Evolutionary conservation across 2,113 vertebrate species (phyloP).

Genomic region (Odobenus rosmarus): DNA sequence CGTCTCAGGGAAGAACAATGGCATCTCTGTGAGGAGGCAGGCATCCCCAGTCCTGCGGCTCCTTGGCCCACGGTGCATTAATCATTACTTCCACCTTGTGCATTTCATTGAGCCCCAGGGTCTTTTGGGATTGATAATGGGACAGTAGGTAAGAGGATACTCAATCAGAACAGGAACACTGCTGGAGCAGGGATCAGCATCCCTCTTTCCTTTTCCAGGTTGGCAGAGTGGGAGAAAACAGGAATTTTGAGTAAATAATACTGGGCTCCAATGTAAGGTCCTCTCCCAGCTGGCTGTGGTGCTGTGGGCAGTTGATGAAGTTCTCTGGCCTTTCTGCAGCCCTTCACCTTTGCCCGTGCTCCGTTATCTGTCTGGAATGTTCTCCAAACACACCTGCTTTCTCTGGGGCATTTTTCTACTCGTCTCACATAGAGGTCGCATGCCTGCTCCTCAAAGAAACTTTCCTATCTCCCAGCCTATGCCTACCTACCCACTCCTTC

Average conservation of each 20-base stretch:
- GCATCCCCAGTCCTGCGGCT: conserved; percentile 53
- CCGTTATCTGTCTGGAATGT: neutral
- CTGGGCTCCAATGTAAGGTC: neutral
- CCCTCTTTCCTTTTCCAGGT: neutral
- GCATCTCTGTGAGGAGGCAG: conserved; percentile 82
- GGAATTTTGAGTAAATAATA: neutral
- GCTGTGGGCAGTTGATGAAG: neutral
- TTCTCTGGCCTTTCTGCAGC: neutral
- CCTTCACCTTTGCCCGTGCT: accelerated
- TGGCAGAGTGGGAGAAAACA: neutral
- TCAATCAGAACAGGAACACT: conserved; percentile 37
- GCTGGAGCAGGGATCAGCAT: neutral
- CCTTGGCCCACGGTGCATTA: conserved; percentile 71
- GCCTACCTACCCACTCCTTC: accelerated
- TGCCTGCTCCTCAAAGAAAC: neutral
- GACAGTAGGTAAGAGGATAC: conserved; percentile 57
- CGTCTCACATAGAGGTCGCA: neutral
- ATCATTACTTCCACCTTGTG: conserved; percentile 49
- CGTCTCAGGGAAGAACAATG: conserved; percentile 88
- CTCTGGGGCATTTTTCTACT: no score
- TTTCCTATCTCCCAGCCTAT: neutral
- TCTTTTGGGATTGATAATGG: conserved; percentile 22
- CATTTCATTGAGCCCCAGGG: neutral
- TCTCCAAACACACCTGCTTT: neutral
- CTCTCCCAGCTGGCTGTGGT: no score